Evolutionary conservation across 1,140 invertebrate species (phyloP).

Genomic region (Ooceraea biroi): DNA sequence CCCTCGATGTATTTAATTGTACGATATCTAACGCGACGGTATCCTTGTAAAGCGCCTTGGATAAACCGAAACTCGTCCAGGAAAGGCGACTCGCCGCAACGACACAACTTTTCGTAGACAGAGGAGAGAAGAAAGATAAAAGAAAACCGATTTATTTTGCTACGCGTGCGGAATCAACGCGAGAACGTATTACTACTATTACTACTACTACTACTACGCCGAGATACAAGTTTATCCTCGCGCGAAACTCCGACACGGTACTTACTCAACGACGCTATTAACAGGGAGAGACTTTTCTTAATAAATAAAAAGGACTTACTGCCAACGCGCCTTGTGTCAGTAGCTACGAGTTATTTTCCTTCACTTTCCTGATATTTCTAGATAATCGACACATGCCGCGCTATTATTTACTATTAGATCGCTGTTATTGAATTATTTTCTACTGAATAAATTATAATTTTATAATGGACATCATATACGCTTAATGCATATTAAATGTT

Average conservation of each 20-base stretch:
- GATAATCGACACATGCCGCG: conserved; percentile 5
- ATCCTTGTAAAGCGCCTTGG: conserved; percentile 61
- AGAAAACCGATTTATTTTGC: conserved; percentile 56
- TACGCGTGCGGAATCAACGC: conserved; percentile 56
- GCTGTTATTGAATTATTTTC: background rate
- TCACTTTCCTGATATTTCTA: background rate
- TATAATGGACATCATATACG: background rate
- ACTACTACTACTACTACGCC: background rate
- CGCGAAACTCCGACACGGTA: conserved; percentile 60
- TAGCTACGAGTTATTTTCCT: background rate
- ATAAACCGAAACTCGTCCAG: conserved; percentile 48
- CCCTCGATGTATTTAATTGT: conserved; percentile 62
- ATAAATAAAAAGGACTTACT: conserved; percentile 61
- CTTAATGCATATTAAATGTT: background rate
- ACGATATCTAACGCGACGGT: conserved; percentile 46
- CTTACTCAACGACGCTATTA: conserved; percentile 61
- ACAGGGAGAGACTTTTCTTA: conserved; percentile 58
- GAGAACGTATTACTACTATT: conserved; percentile 4
- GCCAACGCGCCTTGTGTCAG: conserved; percentile 29
- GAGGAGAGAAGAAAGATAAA: background rate
- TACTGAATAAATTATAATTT: background rate
- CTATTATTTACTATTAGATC: background rate
- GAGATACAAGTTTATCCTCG: conserved; percentile 58
- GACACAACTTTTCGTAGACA: conserved; percentile 42
- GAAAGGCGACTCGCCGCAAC: conserved; percentile 50